Conservation (phyloP, 2,797 vertebrate genomes). For the Silurus aristotelis region DNA sequence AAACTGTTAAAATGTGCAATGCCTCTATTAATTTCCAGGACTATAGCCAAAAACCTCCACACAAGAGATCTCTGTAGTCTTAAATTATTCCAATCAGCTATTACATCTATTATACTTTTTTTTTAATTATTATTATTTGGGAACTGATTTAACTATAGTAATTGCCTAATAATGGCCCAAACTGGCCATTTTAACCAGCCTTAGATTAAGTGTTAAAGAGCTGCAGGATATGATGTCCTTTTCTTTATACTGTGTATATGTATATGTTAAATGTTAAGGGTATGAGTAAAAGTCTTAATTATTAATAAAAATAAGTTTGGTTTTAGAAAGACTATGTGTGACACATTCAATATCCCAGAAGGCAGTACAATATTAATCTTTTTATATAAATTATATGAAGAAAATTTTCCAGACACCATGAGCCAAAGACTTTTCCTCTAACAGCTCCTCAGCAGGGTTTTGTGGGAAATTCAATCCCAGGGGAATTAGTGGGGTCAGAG, state of each 20-base stretch:
- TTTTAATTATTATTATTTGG: neutral
- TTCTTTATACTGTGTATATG: neutral
- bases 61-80: neutral
- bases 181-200: neutral
- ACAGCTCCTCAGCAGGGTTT: constrained; percentile 1
- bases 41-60: neutral
- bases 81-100: neutral
- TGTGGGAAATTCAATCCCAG: neutral
- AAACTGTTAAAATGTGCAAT: neutral
- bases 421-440: neutral
- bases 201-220: neutral
- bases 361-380: neutral
- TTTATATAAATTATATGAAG: constrained; percentile 10
- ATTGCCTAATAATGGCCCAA: neutral
- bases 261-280: too few relatives aligned
- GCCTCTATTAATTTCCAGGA: neutral
- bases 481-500: neutral
- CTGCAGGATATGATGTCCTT: neutral
- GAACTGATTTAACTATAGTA: neutral
- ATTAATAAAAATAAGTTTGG: neutral
- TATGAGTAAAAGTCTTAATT: neutral
- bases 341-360: neutral
- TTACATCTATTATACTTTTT: neutral
- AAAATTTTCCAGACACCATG: neutral
- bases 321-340: neutral